Evolutionary conservation across 2,113 vertebrate species (phyloP), one percentile per base, ranked within the genome.

Genomic region (Lophochroa leadbeateri): DNA sequence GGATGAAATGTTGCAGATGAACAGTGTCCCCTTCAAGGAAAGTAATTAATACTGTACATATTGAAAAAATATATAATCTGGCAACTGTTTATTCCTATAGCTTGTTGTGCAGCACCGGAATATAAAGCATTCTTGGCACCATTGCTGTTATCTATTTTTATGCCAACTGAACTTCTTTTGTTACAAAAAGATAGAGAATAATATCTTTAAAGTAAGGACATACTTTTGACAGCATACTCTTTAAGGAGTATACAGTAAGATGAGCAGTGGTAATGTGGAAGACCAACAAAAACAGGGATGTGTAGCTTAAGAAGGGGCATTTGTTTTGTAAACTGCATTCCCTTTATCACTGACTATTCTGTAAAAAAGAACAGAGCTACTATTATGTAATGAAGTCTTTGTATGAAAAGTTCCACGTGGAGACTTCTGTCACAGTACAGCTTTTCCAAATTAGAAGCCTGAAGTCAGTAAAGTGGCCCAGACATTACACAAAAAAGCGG

Each of bases 1-100:
- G 94, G 90, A 96, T 94, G 92, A 97, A 96, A 96, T 81, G 63
- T 82, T 97, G 84, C 79, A 96, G 91, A 97, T 92, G 95, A 97
- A 85, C 57, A 87, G 47, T 28, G 55, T 95, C 63, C 88, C 23
- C 85, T 92, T 97, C 31, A n/a, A 91, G 72, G 44, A 92, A 95
- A 83, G 49, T 37, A 92, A 95, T 91, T 91, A 91, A 95, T 93
- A 94, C 41, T 74, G 46, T 24, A 47, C 24, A 6, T 27, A 61
- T 83, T 95, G 0, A 41, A 74, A 89, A 57, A 78, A 19, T 28
- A 58, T 23, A 53, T 2, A 76, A 93, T 43, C 61, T 64, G 52
- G 69, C 81, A 76, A 90, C 11, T 52, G 49, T 70, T 92, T 60
- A 74, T 82, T 74, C 58, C 37, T 75, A 37, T 20, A 69, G 50